Base-by-base conservation (phyloP, 35 echinoderm and acorn worm genomes). In the Chiridota heheva region DNA sequence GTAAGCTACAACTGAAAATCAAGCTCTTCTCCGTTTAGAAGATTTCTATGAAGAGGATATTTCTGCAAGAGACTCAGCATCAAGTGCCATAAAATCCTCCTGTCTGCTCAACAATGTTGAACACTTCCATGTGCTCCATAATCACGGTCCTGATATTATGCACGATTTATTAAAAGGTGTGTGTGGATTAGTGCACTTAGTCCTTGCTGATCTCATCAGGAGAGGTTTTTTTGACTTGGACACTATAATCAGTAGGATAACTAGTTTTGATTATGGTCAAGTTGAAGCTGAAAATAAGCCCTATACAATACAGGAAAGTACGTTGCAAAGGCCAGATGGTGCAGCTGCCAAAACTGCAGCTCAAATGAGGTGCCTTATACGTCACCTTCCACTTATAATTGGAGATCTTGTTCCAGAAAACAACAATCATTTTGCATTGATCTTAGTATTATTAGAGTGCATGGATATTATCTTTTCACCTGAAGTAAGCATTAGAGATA, bases 211-310 rank as follows among this genome's bases (percentile, higher is more conserved):
- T 69, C 16, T 41, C 24, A 58, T 72, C 33, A 12, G 22, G 5
- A 37, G 34, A 36, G 36, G 48, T 5, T 0, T 0, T 59, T 81
- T 71, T 49, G 37, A 36, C 34, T 81, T 71, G 37, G 31, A 70
- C 0, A 62, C 38, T 2, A 65, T 58, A 36, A 82, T 70, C 29
- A 60, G 0, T 55, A 73, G 67, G 65, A 81, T 89, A n/a, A 80
- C 76, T 29, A 89, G 86, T 47, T 89, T 73, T 51, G 27, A 89
- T 22, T 89, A 89, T 65, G 86, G 75, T 16, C 44, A 48, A 26
- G 1, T 30, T 10, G 85, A 88, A 15, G 34, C 18, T 16, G 32
- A 63, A 58, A 88, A 88, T 44, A 88, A 71, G 35, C 85, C 63
- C 20, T 32, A 33, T 34, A 40, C 31, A 10, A 64, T 55, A 20